Evolutionary conservation across 2,888 invertebrate species (phyloP), one percentile per base, ranked within the genome.

Genomic region (Drosophila pseudotakahashii): DNA sequence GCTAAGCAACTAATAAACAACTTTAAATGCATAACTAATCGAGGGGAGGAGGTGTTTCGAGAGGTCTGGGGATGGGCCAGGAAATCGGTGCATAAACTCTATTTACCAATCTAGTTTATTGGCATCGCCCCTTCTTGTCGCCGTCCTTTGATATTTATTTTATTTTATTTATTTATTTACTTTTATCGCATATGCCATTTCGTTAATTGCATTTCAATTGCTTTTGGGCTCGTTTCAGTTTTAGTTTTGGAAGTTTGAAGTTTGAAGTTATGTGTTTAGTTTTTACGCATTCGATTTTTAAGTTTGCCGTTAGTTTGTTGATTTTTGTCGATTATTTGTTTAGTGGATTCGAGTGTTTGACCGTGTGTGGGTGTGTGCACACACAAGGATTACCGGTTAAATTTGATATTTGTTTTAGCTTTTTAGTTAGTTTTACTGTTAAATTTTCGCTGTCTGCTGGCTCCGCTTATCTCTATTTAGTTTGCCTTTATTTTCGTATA

Each of bases 1-100:
- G 85, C 78, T 80, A 69, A 74, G 59, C 41, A 81, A 78, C 67
- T 57, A 67, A 67, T 51, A 52, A 69, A 67, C 51, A 58, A 63
- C 60, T 50, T 75, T 36, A 57, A 68, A 51, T 73, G 51, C 68
- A 68, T 64, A 67, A 73, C 69, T 77, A 73, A 77, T 57, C 64
- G 39, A 42, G 44, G 59, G 39, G 13, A 6, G 16, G 50, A 9
- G 14, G 13, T 7, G 41, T 26, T 37, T 52, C 52, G 52, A 66
- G 62, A 34, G 37, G n/a, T 55, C 23, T 32, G 26, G 58, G 62
- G 59, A 62, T 47, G 39, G 64, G 63, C 63, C 66, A 66, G 66
- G 52, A 53, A 66, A 53, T 66, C 66, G 63, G 26, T 63, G 47
- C 66, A 66, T 66, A 53, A 63, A 47, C 47, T 48, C n/a, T n/a